Evolutionary conservation across 2,113 vertebrate genomes (phyloP).

Genomic region (Silurus asotus): DNA sequence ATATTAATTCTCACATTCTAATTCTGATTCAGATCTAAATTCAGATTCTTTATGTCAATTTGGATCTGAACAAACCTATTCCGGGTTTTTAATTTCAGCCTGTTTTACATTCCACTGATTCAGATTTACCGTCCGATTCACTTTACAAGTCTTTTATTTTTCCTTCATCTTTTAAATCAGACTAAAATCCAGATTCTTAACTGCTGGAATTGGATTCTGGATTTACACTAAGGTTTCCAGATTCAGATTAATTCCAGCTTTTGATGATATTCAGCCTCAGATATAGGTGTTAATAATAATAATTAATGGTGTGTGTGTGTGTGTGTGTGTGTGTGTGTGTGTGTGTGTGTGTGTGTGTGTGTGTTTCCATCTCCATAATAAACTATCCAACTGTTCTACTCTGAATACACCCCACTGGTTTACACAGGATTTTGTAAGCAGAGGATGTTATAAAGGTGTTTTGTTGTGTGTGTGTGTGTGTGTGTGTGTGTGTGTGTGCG

Average conservation of each 20-base stretch:
- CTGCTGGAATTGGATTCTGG: no score
- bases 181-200: no score
- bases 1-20: neutral
- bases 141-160: no score
- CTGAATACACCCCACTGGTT: neutral
- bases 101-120: no score
- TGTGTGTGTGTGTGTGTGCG: conserved; percentile 17
- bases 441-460: neutral
- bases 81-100: no score
- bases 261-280: neutral
- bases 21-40: no score
- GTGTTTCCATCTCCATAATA: neutral
- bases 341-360: neutral
- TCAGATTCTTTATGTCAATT: no score
- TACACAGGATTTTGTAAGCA: neutral
- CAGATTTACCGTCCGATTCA: no score
- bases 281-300: neutral
- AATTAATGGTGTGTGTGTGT: neutral
- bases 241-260: neutral
- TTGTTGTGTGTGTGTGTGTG: conserved; percentile 16
- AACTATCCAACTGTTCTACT: neutral
- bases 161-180: no score
- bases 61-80: no score
- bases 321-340: neutral
- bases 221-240: neutral